phyloP scores from a whole-genome alignment of 2,888 invertebrate species.

The Acronicta leporina region DNA sequence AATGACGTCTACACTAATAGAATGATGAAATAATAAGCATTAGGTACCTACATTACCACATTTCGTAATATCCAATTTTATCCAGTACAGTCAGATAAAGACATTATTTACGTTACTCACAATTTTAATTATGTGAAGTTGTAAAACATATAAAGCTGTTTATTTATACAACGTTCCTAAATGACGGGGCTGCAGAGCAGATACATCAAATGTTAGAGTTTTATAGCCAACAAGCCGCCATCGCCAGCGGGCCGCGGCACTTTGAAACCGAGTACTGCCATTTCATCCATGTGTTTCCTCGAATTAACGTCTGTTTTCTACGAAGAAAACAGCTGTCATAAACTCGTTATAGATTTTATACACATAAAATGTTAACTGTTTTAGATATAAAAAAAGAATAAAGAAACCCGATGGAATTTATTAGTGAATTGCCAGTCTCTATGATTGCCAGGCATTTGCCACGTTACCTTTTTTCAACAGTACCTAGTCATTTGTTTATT shows the following conservation, averaged over 20 bases:
- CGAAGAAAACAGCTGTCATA: constrained; percentile 85
- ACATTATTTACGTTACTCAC: constrained; percentile 57
- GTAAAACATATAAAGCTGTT: constrained; percentile 80
- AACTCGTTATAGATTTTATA: constrained; percentile 77
- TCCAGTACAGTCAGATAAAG: constrained; percentile 30
- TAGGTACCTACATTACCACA: too few species aligned
- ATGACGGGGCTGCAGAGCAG: constrained; percentile 78
- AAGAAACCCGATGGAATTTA: constrained; percentile 60
- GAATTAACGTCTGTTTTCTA: constrained; percentile 88
- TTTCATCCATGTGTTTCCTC: constrained; percentile 87
- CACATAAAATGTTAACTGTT: constrained; percentile 82
- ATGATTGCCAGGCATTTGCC: too few species aligned
- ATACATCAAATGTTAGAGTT: constrained; percentile 83
- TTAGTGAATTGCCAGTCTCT: neutral
- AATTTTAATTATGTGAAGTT: constrained; percentile 70
- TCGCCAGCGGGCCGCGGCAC: constrained; percentile 71
- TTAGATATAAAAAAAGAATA: constrained; percentile 79
- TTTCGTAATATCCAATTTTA: too few species aligned
- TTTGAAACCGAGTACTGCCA: constrained; percentile 86
- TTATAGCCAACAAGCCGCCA: constrained; percentile 72
- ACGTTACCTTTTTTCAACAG: too few species aligned
- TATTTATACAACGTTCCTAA: constrained; percentile 78
- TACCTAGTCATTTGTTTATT: too few species aligned
- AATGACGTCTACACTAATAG: too few species aligned
- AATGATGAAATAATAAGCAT: too few species aligned